Evolutionary conservation across 2,888 invertebrate genomes (phyloP).

Genomic region (Cryptocheilus praepositus): DNA sequence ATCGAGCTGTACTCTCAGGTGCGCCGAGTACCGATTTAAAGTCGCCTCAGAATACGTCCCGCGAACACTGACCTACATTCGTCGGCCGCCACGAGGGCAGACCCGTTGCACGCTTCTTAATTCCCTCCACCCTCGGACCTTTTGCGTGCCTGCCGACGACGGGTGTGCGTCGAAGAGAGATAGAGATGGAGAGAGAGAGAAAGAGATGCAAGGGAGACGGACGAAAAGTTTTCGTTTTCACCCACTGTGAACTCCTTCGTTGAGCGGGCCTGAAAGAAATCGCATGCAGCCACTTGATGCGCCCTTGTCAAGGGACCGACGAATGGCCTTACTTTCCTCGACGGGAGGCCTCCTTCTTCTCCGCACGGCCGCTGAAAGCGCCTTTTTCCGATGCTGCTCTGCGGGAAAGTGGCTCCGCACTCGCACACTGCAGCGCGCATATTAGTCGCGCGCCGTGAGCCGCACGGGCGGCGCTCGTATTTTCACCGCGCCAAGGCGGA

Average conservation of each 20-base stretch:
- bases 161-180: not conserved
- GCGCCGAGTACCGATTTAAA: conserved; percentile 27
- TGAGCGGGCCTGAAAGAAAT: too few relatives aligned
- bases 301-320: not conserved
- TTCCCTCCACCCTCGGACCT: conserved; percentile 30
- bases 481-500: too few relatives aligned
- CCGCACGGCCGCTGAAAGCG: too few relatives aligned
- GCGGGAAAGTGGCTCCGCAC: too few relatives aligned
- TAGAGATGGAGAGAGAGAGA: not conserved
- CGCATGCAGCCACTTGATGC: too few relatives aligned
- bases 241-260: too few relatives aligned
- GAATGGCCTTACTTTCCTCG: conserved; percentile 3
- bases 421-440: too few relatives aligned
- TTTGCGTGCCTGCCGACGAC: not conserved
- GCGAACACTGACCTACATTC: conserved; percentile 48
- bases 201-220: not conserved
- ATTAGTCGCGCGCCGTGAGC: too few relatives aligned
- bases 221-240: conserved; percentile 25
- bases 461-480: too few relatives aligned
- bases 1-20: conserved; percentile 25
- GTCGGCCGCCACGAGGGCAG: conserved; percentile 20
- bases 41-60: conserved; percentile 35
- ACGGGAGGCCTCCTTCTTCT: too few relatives aligned
- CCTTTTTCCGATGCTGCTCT: too few relatives aligned
- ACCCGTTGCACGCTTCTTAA: conserved; percentile 25